Evolutionary conservation across 2,113 vertebrate species (phyloP), one percentile per base, ranked within the genome.

Genomic region (Rhinogobius similis): DNA sequence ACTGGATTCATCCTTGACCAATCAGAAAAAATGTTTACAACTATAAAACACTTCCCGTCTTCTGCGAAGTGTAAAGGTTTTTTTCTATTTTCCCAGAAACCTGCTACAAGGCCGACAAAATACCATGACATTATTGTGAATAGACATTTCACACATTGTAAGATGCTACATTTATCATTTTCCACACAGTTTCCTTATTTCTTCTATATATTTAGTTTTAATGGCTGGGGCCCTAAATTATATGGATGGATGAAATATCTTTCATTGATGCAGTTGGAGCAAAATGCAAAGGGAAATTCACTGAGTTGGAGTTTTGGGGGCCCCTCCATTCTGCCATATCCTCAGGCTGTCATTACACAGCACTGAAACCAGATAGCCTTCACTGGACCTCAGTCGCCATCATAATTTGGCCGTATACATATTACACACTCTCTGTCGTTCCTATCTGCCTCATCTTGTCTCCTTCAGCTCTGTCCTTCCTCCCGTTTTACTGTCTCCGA

Each of bases 341-440:
- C 83, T 74, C 59, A 61, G 68, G 65, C 5, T 13, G 68, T 82
- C 76, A 84, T 76, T 77, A 77, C 78, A 80, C 58, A 13, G 2
- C 29, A 11, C 53, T 64, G 80, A 70, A 82, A 84, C 71, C 61
- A 55, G 76, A 89, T 74, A 76, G 18, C 36, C 39, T 64, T 50
- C 68, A 58, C 44, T 71, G 78, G 71, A 78, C 77, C 62, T 70
- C 70, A 69, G 72, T 71, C 56, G 10, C 75, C 53, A 11, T 73
- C 75, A 81, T 70, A 70, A 74, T 79, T 76, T 65, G 43, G 56
- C 77, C 18, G 3, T 24, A 27, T 68, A 46, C 38, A 41, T 41
- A 59, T 44, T 68, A 53, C 38, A 41, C 27, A 59, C 52, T 58
- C 48, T 20, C 41, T 65, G 29, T 36, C 68, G 43, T 14, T 76